phyloP scores from a whole-genome alignment of 1,140 invertebrate species.

The Teleogryllus occipitalis region DNA sequence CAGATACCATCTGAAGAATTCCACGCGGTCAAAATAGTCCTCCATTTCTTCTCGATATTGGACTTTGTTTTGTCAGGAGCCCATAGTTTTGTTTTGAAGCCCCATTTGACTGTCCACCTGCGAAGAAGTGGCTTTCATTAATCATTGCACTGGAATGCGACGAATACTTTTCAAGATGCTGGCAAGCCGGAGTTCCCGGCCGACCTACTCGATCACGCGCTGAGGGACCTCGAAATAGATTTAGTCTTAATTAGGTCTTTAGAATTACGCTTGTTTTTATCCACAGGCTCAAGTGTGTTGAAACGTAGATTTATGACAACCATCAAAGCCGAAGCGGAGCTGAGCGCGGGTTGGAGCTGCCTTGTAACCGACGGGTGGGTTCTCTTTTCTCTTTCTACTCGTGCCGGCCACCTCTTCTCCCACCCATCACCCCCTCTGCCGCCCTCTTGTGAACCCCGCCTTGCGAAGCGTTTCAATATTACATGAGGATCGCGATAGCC shows the following conservation, averaged over 20 bases:
- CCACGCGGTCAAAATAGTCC: background rate
- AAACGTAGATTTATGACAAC: too few relatives aligned
- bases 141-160: background rate
- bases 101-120: background rate
- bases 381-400: too few relatives aligned
- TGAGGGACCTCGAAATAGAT: background rate
- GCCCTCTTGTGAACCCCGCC: too few relatives aligned
- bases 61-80: background rate
- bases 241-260: background rate
- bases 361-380: too few relatives aligned
- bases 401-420: too few relatives aligned
- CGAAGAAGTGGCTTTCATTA: background rate
- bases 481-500: too few relatives aligned
- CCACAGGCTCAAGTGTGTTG: too few relatives aligned
- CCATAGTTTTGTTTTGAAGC: background rate
- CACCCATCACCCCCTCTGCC: too few relatives aligned
- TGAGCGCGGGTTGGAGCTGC: too few relatives aligned
- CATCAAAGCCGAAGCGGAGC: too few relatives aligned
- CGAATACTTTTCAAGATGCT: background rate
- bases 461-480: too few relatives aligned
- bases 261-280: too few relatives aligned
- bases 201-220: background rate
- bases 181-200: background rate
- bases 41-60: background rate
- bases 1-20: background rate